These are phyloP conservation scores for Cebus imitator DNA, from an alignment of 2,113 vertebrate genomes.

Conservation along the genomic window DNA sequence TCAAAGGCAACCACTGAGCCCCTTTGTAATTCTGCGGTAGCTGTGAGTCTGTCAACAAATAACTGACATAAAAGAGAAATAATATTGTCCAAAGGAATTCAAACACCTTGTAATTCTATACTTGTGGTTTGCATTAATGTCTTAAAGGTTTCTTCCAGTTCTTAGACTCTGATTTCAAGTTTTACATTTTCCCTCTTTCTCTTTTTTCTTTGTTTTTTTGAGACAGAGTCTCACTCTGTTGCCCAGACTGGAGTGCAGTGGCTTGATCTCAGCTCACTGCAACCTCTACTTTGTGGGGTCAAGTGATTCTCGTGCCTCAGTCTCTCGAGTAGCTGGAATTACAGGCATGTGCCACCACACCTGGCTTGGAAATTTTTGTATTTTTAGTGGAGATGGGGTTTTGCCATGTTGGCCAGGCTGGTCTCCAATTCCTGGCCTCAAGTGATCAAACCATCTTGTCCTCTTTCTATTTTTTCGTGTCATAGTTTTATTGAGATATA, in stretches of 20 bases:
- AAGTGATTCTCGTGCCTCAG: no score
- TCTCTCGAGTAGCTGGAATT: no score
- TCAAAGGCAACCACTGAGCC: background rate
- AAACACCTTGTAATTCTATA: background rate
- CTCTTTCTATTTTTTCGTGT: background rate
- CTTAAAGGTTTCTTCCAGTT: background rate
- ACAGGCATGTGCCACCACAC: no score
- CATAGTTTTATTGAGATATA: background rate
- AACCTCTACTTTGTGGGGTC: no score
- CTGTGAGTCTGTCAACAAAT: background rate
- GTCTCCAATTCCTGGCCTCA: no score
- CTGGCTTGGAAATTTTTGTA: no score
- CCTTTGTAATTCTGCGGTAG: background rate
- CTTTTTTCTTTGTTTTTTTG: background rate
- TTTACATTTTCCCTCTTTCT: background rate
- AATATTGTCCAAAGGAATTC: background rate
- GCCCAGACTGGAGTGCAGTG: no score
- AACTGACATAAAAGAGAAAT: background rate
- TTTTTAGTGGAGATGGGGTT: no score
- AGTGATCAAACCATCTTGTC: no score
- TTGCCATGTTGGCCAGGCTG: no score
- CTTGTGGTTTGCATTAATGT: background rate
- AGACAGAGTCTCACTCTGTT: no score
- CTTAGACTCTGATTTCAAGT: background rate
- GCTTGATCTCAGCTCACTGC: no score